These are phyloP conservation scores for Vicugna pacos DNA, from an alignment of 2,113 vertebrate species.

Conservation along the genomic window DNA sequence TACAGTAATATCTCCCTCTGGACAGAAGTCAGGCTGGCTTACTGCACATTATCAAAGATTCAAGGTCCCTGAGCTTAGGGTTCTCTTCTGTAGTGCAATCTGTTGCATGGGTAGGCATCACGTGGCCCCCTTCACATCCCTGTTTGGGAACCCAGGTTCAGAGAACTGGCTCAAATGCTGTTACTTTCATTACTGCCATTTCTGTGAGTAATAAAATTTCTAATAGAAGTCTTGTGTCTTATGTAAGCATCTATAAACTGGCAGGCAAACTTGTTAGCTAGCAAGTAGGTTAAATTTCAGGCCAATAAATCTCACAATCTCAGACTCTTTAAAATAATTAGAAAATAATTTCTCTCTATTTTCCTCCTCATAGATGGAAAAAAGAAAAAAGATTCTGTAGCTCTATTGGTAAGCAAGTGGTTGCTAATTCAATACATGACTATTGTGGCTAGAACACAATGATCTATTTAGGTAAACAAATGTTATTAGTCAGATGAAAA, in stretches of 20 bases:
- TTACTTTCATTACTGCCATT: neutral
- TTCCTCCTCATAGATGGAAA: neutral
- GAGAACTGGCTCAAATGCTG: neutral
- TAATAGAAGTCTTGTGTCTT: neutral
- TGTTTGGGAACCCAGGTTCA: neutral
- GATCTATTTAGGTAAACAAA: constrained; percentile 11
- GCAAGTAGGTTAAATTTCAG: neutral
- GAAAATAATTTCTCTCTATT: neutral
- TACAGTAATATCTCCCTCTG: neutral
- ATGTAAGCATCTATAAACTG: neutral
- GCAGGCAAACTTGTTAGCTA: neutral
- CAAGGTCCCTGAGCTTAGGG: neutral
- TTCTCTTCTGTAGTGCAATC: neutral
- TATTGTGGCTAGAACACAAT: neutral
- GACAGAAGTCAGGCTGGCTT: neutral
- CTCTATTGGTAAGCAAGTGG: neutral
- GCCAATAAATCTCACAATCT: neutral
- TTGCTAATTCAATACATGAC: neutral
- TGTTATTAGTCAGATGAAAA: constrained; percentile 31
- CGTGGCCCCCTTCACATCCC: neutral
- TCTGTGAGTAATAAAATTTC: neutral
- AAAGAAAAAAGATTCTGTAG: neutral
- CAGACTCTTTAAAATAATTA: constrained; percentile 2
- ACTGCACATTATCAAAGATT: neutral
- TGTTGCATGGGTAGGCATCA: neutral